Evolutionary conservation across 92 coral and sea anemone genomes (phyloP).

Genomic region (Diadumene lineata): DNA sequence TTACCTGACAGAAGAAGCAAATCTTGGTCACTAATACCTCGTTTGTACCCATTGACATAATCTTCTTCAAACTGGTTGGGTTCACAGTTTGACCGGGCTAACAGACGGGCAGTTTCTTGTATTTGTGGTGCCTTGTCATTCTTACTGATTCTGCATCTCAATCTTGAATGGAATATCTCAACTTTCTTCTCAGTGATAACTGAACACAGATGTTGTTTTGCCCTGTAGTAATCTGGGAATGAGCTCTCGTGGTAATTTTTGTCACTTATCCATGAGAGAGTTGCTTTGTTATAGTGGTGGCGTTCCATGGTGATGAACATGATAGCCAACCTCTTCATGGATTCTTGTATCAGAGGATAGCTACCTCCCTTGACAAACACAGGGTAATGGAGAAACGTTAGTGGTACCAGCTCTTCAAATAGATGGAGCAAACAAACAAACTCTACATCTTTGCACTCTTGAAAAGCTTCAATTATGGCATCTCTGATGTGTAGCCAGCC

Average conservation of each 20-base stretch:
- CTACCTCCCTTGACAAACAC: conserved; percentile 51
- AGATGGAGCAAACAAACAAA: conserved; percentile 46
- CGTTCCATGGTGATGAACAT: too few species aligned
- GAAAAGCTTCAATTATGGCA: neutral
- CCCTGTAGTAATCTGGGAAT: conserved; percentile 37
- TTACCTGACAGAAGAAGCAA: conserved; percentile 56
- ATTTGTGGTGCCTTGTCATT: too few species aligned
- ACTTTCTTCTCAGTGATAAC: too few species aligned
- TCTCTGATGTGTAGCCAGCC: conserved; percentile 44
- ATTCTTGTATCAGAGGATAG: conserved; percentile 20
- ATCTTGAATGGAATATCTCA: conserved; percentile 57
- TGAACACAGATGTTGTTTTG: conserved; percentile 45
- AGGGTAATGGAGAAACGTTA: conserved; percentile 47
- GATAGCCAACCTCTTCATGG: conserved; percentile 48
- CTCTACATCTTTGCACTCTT: conserved; percentile 41
- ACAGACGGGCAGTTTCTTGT: conserved; percentile 48
- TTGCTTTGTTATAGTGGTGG: conserved; percentile 57
- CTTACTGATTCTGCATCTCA: conserved; percentile 43
- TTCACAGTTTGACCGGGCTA: conserved; percentile 47
- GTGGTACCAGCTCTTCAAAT: conserved; percentile 52
- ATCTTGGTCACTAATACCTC: conserved; percentile 66
- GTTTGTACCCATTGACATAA: conserved; percentile 50
- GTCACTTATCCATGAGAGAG: conserved; percentile 57
- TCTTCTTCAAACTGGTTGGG: conserved; percentile 43
- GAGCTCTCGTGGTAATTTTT: conserved; percentile 29